Evolutionary conservation across 92 coral and sea anemone genomes (phyloP).

Genomic region (Epizoanthus fatuus): DNA sequence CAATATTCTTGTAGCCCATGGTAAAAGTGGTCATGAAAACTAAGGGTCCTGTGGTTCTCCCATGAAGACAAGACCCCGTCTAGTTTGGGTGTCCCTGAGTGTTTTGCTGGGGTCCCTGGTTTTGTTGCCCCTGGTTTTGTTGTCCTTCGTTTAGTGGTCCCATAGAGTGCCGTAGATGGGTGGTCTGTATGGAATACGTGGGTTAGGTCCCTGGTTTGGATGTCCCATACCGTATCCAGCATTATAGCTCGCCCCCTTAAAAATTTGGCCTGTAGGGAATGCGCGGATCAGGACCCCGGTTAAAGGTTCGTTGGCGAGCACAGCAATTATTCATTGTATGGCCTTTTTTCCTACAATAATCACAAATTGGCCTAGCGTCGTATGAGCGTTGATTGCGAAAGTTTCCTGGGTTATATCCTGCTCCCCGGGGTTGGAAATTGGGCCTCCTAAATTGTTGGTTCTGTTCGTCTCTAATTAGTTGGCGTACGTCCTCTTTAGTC

Average conservation of each 20-base stretch:
- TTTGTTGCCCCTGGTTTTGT: neutral
- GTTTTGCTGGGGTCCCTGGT: neutral
- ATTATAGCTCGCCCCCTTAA: neutral
- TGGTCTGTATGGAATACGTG: neutral
- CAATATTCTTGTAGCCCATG: neutral
- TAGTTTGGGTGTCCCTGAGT: constrained; percentile 12
- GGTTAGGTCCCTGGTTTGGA: constrained; percentile 1
- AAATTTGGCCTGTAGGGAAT: neutral
- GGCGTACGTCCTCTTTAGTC: constrained; percentile 2
- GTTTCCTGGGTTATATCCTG: neutral
- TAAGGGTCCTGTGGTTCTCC: constrained; percentile 36
- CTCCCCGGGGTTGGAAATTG: constrained; percentile 18
- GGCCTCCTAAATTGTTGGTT: neutral
- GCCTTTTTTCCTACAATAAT: neutral
- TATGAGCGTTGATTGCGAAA: neutral
- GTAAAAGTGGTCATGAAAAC: neutral
- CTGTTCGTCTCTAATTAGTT: constrained; percentile 5
- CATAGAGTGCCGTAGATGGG: neutral
- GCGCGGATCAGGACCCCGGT: too few species aligned
- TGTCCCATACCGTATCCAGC: neutral
- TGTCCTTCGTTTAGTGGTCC: neutral
- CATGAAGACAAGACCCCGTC: constrained; percentile 25
- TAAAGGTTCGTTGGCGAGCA: neutral
- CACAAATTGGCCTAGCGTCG: constrained; percentile 8
- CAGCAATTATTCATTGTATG: neutral